Base-by-base conservation (phyloP, 2,797 vertebrate species). In the Microchirus variegatus region DNA sequence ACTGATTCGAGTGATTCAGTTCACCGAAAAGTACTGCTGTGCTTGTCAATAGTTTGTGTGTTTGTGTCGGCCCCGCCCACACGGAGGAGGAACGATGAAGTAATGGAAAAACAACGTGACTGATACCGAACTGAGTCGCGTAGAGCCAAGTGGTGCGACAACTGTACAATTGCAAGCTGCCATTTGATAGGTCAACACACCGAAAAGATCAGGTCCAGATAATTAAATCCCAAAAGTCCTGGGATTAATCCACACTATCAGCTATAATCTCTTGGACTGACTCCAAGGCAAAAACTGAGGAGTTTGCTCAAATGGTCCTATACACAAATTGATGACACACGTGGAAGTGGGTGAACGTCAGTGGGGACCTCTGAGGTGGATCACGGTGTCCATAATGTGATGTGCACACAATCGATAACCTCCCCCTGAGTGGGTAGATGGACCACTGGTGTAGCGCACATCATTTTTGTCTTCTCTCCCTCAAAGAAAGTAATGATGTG, bases 231-330 rank as follows among this genome's bases (percentile, higher is more conserved):
- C 70, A 59, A 59, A 60, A 50, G 49, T 68, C 62, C 22, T 4
- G 12, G 51, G 64, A 90, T 92, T 86, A 70, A 90, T 91, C 45
- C 14, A 7, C 58, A 90, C 92, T 87, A 88, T 54, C 87, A 89
- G 51, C 77, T 54, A 89, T 91, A 90, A 92, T 90, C 75, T n/a
- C 74, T 58, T 57, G 45, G 51, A 92, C 91, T 89, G 86, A 92
- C 92, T 85, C 53, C 2, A 14, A 75, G 19, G 70, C 62, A 70
- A 75, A 79, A 77, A 86, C 80, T 82, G 79, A 90, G 75, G 73
- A 86, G 1, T 87, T 52, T 44, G 77, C 73, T 89, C 80, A 81
- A 86, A 89, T 86, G 70, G 70, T 83, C 59, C 64, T 16, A 67
- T n/a, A 4, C 43, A 77, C 42, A 78, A 83, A 90, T 77, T 83